These are phyloP conservation scores for Argopecten irradians DNA, from an alignment of 1,140 invertebrate species.

Conservation along the genomic window DNA sequence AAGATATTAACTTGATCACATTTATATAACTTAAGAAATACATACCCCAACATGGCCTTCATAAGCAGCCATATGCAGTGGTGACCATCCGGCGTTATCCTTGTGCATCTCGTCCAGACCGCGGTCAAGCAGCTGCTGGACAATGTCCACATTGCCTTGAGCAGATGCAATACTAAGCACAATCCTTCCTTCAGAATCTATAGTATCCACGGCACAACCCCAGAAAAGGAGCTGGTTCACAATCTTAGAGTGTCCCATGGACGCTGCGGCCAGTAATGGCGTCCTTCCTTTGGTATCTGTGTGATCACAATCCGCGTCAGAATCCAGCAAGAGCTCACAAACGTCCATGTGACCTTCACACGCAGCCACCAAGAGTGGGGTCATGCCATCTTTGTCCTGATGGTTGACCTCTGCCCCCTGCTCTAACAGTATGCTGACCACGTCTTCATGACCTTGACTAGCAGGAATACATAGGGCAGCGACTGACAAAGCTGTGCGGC, in stretches of 20 bases:
- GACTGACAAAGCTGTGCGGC: slow-evolving; percentile 81
- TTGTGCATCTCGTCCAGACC: slow-evolving; percentile 83
- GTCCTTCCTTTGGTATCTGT: slow-evolving; percentile 87
- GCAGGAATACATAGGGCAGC: slow-evolving; percentile 81
- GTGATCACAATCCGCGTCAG: slow-evolving; percentile 91
- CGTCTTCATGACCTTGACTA: slow-evolving; percentile 83
- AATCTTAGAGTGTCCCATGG: slow-evolving; percentile 89
- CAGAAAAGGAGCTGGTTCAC: slow-evolving; percentile 89
- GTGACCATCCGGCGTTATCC: slow-evolving; percentile 91
- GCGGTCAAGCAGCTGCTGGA: slow-evolving; percentile 90
- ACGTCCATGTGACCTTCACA: slow-evolving; percentile 82
- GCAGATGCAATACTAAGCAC: slow-evolving; percentile 88
- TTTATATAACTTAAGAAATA: neutral
- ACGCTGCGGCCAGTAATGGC: slow-evolving; percentile 87
- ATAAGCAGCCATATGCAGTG: slow-evolving; percentile 93
- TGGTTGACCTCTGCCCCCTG: slow-evolving; percentile 86
- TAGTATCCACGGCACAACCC: slow-evolving; percentile 92
- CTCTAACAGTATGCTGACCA: slow-evolving; percentile 84
- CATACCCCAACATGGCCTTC: slow-evolving; percentile 94
- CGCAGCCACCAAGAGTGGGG: slow-evolving; percentile 92
- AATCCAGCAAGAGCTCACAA: slow-evolving; percentile 89
- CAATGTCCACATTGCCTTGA: slow-evolving; percentile 89
- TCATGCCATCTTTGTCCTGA: slow-evolving; percentile 94
- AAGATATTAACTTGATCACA: neutral
- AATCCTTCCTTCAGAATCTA: slow-evolving; percentile 93